Evolutionary conservation across 1,140 invertebrate species (phyloP).

Genomic region (Centruroides vittatus): DNA sequence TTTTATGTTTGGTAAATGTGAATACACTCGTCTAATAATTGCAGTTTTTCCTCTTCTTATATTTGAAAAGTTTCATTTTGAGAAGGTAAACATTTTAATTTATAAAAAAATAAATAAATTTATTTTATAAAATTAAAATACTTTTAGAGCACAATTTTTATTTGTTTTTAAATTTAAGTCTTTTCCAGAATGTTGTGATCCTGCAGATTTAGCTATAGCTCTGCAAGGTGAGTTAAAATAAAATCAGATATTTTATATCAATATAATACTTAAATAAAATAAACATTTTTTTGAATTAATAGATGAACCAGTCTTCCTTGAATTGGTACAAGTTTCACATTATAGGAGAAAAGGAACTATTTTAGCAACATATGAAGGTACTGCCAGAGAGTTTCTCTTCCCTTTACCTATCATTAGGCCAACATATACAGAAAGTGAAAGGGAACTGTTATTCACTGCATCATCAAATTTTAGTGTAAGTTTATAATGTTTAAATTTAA

Average conservation of each 20-base stretch:
- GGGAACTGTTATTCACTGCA: background rate
- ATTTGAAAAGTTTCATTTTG: no score
- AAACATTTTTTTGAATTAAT: background rate
- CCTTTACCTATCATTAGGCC: background rate
- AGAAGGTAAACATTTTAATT: no score
- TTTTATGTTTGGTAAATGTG: no score
- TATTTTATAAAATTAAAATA: no score
- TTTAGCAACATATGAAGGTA: background rate
- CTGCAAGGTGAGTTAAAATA: background rate
- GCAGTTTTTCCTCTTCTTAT: no score
- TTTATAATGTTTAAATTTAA: no score
- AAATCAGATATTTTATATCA: background rate
- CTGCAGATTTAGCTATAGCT: background rate
- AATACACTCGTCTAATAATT: no score
- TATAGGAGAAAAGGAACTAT: background rate
- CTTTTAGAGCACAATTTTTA: background rate
- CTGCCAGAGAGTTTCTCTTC: background rate
- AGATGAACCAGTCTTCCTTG: slow-evolving; percentile 1
- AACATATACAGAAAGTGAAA: background rate
- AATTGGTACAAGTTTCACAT: background rate
- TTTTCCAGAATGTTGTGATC: background rate
- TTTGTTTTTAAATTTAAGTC: background rate
- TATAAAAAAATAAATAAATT: no score
- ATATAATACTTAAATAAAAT: background rate
- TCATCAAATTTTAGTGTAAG: no score